Evolutionary conservation across 2,113 vertebrate genomes (phyloP), one percentile per base, ranked within the genome.

Genomic region (Oryzias woworae): DNA sequence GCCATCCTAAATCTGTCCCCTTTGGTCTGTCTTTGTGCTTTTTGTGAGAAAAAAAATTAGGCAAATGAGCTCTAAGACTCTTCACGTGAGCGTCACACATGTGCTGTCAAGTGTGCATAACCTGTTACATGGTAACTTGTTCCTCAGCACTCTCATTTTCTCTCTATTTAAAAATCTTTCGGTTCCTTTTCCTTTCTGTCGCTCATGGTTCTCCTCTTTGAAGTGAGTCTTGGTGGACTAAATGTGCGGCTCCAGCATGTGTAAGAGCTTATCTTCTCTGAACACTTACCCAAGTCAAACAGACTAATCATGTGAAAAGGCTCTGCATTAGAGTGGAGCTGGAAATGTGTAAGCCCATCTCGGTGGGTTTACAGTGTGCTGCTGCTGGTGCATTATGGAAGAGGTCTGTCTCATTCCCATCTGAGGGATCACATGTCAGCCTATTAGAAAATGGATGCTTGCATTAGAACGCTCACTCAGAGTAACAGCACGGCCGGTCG

Each of bases 341-440:
- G 75, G 54, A 71, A 55, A 62, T 59, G 58, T 78, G 48, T 62
- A 51, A 75, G 75, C 58, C 55, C 47, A 22, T 58, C 24, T 66
- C 46, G 69, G 63, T 82, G 84, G 72, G 67, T 26, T 82, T 64
- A 62, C 47, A 51, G 48, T 46, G 36, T 10, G 36, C 59, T 26
- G 14, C 80, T 70, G 56, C 63, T 62, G 53, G 56, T 81, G 80
- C 84, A 84, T 85, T 78, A 73, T 87, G 85, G 71, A 70, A 75
- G 64, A 52, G 50, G 47, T 58, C 68, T 44, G 61, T 53, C 68
- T 71, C 55, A 50, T 49, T 74, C 71, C 48, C 72, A 72, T 76
- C 53, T 76, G 68, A 80, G 64, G 70, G 80, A 88, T 90, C 88
- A 69, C 66, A 66, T 87, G 57, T 85, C 85, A 71, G 69, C 48